These are phyloP conservation scores for Rhabdomys dilectus DNA, from an alignment of 2,113 vertebrate genomes.

Conservation along the genomic window DNA sequence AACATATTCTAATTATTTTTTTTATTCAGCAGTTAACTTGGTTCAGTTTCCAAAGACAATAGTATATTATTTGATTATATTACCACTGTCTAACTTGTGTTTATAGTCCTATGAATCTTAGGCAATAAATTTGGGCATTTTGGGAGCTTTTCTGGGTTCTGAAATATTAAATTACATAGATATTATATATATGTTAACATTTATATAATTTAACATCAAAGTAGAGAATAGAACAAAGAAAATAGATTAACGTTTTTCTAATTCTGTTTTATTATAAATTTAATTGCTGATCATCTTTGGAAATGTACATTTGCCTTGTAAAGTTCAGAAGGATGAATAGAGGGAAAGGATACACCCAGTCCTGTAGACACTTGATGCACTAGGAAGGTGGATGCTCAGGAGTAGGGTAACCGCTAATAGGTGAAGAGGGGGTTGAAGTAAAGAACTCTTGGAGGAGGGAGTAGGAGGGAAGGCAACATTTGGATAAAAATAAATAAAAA, in stretches of 20 bases:
- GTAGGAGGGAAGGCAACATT: too few relatives aligned
- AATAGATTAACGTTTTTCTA: background rate
- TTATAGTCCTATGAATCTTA: background rate
- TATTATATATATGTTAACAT: background rate
- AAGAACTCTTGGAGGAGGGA: too few relatives aligned
- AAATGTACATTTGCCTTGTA: background rate
- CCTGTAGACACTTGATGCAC: too few relatives aligned
- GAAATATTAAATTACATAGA: background rate
- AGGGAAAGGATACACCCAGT: too few relatives aligned
- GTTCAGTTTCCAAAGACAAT: background rate
- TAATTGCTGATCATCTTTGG: background rate
- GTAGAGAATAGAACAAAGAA: background rate
- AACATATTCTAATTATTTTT: background rate
- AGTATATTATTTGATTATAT: background rate
- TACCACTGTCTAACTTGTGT: background rate
- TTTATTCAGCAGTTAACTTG: background rate
- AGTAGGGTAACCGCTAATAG: too few relatives aligned
- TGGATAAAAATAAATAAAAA: too few relatives aligned
- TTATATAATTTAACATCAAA: slow-evolving; percentile 1
- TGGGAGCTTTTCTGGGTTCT: background rate
- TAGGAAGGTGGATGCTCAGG: too few relatives aligned
- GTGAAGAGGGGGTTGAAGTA: too few relatives aligned
- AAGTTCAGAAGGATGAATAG: background rate
- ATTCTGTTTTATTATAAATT: background rate
- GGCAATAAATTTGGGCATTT: too few relatives aligned